Evolutionary conservation across 2,113 vertebrate genomes (phyloP).

Genomic region (Urocolius indicus): DNA sequence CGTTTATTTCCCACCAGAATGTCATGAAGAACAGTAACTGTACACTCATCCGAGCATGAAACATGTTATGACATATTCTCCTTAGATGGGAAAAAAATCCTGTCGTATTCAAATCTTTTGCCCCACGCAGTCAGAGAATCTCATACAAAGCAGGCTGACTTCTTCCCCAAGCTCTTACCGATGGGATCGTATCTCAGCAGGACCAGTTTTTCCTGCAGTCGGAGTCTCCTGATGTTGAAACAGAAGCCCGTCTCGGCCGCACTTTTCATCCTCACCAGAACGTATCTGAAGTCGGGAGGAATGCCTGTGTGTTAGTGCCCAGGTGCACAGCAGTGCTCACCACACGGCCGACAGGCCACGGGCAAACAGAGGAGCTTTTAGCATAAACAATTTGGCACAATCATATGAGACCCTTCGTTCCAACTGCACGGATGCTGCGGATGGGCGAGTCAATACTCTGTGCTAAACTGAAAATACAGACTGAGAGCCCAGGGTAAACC

Average conservation of each 20-base stretch:
- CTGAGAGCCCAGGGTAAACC: not conserved
- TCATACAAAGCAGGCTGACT: not conserved
- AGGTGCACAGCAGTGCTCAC: not conserved
- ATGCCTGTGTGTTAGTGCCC: not conserved
- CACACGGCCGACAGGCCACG: not conserved
- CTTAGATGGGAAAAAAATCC: not conserved
- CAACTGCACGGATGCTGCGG: not conserved
- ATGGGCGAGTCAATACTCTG: not conserved
- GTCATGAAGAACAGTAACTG: conserved; percentile 14
- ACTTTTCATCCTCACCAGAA: conserved; percentile 94
- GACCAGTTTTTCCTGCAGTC: conserved; percentile 88
- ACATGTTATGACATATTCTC: not conserved
- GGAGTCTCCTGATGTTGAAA: conserved; percentile 88
- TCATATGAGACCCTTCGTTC: not conserved
- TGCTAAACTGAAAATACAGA: not conserved
- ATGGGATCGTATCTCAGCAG: conserved; percentile 90
- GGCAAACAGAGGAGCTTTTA: not conserved
- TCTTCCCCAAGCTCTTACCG: conserved; percentile 79
- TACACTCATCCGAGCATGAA: conserved; percentile 10
- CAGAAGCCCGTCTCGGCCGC: conserved; percentile 89
- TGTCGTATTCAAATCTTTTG: not conserved
- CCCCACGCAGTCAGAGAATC: not conserved
- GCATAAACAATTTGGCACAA: not conserved
- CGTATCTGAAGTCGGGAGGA: conserved; percentile 74
- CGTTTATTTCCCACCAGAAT: conserved; percentile 39